Conservation (phyloP, 2,888 invertebrate genomes). For the Tenthredo amoena region DNA sequence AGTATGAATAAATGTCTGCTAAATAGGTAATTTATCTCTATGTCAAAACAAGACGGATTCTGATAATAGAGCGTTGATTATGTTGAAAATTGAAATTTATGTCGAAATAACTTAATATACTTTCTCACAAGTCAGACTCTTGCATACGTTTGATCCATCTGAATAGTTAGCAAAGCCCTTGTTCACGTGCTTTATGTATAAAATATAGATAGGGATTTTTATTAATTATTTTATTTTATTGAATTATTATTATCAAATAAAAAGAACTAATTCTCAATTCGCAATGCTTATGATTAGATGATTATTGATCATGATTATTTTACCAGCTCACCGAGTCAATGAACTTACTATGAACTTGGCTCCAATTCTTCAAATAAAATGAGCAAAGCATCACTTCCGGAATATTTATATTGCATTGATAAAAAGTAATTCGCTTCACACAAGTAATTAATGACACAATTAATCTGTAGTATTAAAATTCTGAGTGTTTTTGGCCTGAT, state of each 20-base stretch:
- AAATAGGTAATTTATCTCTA: neutral
- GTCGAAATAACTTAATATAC: too few relatives aligned
- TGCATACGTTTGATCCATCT: slow-evolving; percentile 13
- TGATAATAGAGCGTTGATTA: neutral
- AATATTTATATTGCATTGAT: neutral
- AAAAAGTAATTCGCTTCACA: neutral
- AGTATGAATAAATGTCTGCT: neutral
- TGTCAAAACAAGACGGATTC: neutral
- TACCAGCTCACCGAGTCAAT: neutral
- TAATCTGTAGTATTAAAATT: slow-evolving; percentile 16
- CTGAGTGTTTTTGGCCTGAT: slow-evolving; percentile 63
- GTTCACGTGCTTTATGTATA: neutral
- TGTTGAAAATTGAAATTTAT: neutral
- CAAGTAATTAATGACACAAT: slow-evolving; percentile 6
- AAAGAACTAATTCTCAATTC: neutral
- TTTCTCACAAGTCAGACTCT: neutral
- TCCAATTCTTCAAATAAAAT: neutral
- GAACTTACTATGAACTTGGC: neutral
- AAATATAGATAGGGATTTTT: slow-evolving; percentile 36
- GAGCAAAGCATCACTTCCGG: neutral
- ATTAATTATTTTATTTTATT: slow-evolving; percentile 1
- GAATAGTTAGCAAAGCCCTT: slow-evolving; percentile 11
- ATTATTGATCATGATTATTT: neutral
- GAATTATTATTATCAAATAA: slow-evolving; percentile 15
- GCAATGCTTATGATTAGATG: neutral